Percentiles rank a stretch among this genome's conserved stretches.
Evolutionary conservation across 2,888 invertebrate species (phyloP).

Genomic region (Xestia sexstrigata): DNA sequence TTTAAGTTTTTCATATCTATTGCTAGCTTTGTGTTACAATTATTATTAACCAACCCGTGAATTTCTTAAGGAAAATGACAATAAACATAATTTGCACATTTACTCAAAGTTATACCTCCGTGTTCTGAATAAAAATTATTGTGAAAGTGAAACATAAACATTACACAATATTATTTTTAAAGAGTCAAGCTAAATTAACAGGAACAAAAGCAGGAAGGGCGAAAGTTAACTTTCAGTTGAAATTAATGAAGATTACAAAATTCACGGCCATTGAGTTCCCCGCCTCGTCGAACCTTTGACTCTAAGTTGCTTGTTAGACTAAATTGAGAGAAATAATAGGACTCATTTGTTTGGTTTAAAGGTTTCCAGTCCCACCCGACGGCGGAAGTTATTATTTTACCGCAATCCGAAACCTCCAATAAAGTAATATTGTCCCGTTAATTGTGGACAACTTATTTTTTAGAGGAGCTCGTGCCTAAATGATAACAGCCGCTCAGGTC

Average conservation of each 20-base stretch:
- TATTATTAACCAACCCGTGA: no score
- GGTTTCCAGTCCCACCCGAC: constrained; percentile 79
- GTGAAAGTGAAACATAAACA: constrained; percentile 63
- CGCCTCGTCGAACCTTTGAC: constrained; percentile 89
- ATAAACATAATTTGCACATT: constrained; percentile 54
- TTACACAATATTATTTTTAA: constrained; percentile 66
- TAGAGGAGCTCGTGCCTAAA: no score
- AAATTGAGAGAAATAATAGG: constrained; percentile 91
- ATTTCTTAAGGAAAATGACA: constrained; percentile 45
- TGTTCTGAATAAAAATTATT: constrained; percentile 60
- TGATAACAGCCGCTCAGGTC: no score
- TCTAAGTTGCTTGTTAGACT: constrained; percentile 89
- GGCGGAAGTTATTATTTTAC: constrained; percentile 78
- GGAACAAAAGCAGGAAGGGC: constrained; percentile 81
- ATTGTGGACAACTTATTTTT: constrained; percentile 18
- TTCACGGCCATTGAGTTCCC: constrained; percentile 89
- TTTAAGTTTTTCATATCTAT: constrained; percentile 20
- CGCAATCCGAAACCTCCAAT: constrained; percentile 73
- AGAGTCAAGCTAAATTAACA: constrained; percentile 75
- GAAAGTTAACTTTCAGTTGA: constrained; percentile 85
- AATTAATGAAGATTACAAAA: constrained; percentile 91
- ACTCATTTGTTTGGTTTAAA: constrained; percentile 89
- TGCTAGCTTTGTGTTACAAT: constrained; percentile 6
- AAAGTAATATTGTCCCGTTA: constrained; percentile 55
- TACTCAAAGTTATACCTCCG: constrained; percentile 57